Base-by-base conservation (phyloP, 2,888 invertebrate species). In the Ornithoptera priamus region DNA sequence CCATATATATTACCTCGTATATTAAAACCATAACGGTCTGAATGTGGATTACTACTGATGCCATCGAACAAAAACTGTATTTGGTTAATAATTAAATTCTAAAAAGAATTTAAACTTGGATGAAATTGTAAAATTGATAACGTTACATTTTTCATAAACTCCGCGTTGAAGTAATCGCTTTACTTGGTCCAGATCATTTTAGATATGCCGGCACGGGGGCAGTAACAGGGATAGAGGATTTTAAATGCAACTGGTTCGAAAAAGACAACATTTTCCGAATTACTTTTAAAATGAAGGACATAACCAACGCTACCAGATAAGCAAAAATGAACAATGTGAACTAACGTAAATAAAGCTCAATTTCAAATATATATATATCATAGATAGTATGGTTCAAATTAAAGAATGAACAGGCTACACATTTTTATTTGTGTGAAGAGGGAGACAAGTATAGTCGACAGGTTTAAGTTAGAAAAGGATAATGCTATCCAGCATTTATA, bases 181-280 rank as follows among this genome's bases (percentile, higher is more conserved):
- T 89, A 88, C 88, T 89, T 87, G 84, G 85, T 88, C 85, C 87
- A 88, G 89, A 88, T 90, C 88, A 89, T 89, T 90, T 90, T 88
- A 90, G 89, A 90, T 90, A 86, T 85, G 82, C 85, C 81, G 75
- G 80, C 83, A 85, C 85, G 85, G 85, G 87, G 84, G 82, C 83
- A 83, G 78, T 81, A 89, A 90, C 86, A 90, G 83, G 84, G 90
- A 91, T 77, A 79, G 88, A 90, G 85, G 82, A 90, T 90, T 91
- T 89, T 85, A 87, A 90, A 88, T 87, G 89, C 88, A 86, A 88
- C 89, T 90, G 87, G 90, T 88, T 89, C 84, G 90, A 92, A 91
- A 91, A 92, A 91, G 91, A 90, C 91, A 92, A 90, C 89, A 88
- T 90, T 90, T 90, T 83, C 82, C 72, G 80, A 62, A 22, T 76